Conservation (phyloP, 1,140 invertebrate species). For the Ditylenchus dipsaci region DNA sequence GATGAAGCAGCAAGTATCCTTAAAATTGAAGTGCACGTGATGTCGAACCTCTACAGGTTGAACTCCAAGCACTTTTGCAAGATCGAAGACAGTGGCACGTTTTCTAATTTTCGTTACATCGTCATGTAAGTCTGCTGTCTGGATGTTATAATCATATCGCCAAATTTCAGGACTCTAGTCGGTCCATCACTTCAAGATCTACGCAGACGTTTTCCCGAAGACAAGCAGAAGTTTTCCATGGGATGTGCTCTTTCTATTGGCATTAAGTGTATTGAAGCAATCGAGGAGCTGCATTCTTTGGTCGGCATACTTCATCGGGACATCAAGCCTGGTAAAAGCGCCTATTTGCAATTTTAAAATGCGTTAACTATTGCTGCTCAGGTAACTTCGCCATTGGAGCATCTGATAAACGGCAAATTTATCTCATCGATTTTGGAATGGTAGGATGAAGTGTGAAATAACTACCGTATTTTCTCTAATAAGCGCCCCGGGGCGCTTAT, state of each 20-base stretch:
- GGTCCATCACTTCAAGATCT: not conserved
- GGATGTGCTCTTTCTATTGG: not conserved
- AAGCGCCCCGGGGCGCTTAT: no score
- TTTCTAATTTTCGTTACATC: conserved; percentile 1
- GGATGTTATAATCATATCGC: not conserved
- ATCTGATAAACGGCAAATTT: not conserved
- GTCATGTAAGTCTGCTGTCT: not conserved
- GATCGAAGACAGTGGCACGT: not conserved
- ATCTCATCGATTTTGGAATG: not conserved
- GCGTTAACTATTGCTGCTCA: not conserved
- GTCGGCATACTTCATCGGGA: conserved; percentile 1
- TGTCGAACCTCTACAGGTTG: not conserved
- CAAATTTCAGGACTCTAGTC: not conserved
- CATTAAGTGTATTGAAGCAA: not conserved
- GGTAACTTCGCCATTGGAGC: not conserved
- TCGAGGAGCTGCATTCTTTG: not conserved
- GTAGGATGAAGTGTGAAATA: not conserved
- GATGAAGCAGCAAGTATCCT: not conserved
- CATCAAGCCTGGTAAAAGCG: not conserved
- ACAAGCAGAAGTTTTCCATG: not conserved
- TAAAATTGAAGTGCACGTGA: conserved; percentile 1
- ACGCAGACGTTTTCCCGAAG: not conserved
- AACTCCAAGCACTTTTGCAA: conserved; percentile 1
- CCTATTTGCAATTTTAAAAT: not conserved
- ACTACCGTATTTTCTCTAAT: no score